Evolutionary conservation across 2,113 vertebrate genomes (phyloP).

Genomic region (Dicaeum eximium): DNA sequence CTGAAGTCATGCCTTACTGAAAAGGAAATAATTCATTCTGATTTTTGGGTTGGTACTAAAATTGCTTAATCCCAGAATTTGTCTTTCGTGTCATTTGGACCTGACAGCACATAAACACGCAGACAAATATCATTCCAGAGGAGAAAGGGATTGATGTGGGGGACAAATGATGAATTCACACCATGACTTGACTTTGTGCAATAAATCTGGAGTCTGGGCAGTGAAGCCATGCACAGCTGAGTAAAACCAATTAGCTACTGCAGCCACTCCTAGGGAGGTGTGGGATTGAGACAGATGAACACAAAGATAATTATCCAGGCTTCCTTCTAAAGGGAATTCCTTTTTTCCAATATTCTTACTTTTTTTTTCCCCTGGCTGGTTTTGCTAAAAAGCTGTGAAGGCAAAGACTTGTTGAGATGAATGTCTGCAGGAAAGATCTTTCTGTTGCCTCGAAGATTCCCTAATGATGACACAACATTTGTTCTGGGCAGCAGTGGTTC

Average conservation of each 20-base stretch:
- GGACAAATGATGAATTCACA: background rate
- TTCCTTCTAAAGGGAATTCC: background rate
- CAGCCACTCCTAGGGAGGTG: constrained; percentile 11
- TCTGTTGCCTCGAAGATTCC: background rate
- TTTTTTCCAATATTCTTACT: background rate
- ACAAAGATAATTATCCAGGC: constrained; percentile 27
- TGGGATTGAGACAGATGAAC: constrained; percentile 34
- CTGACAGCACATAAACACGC: background rate
- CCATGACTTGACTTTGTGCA: background rate
- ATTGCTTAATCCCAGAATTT: background rate
- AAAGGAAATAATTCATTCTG: background rate
- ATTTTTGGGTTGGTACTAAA: background rate
- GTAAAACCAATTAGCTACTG: constrained; percentile 41
- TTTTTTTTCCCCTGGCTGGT: background rate
- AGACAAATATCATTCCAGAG: background rate
- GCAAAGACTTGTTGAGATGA: background rate
- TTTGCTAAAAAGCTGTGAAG: background rate
- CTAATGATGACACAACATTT: background rate
- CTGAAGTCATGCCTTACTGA: background rate
- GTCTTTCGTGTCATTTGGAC: background rate
- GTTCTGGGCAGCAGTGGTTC: background rate
- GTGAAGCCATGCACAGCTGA: background rate
- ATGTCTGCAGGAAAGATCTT: background rate
- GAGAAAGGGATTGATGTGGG: background rate
- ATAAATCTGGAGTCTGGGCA: constrained; percentile 5